A percentile compares a stretch with the other conserved stretches of the same genome.
These are phyloP conservation scores for Tromatobia lineatoria DNA, from an alignment of 2,888 invertebrate species.

Conservation along the genomic window DNA sequence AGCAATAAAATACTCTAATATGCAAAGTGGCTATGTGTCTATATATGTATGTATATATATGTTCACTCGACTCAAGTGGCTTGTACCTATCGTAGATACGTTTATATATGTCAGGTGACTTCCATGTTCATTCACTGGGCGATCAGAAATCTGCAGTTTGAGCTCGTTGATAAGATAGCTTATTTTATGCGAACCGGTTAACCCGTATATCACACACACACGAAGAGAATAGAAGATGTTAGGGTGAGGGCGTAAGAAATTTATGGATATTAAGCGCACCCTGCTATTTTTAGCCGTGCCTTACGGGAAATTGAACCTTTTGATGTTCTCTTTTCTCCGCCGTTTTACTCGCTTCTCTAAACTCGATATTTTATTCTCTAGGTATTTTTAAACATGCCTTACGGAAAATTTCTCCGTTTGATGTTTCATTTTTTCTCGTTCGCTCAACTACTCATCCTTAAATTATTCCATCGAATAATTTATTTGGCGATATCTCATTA, in stretches of 20 bases:
- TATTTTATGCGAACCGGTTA: conserved; percentile 49
- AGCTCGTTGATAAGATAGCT: conserved; percentile 14
- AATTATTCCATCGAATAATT: background rate
- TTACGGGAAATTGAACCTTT: conserved; percentile 1
- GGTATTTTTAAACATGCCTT: background rate
- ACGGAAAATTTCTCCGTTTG: conserved; percentile 7
- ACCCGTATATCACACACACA: conserved; percentile 2
- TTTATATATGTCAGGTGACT: background rate
- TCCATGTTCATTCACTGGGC: background rate
- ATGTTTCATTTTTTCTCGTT: background rate
- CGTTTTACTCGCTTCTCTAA: background rate
- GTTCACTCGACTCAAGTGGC: no score
- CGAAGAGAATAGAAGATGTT: conserved; percentile 4
- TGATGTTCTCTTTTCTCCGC: background rate
- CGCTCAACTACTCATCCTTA: background rate
- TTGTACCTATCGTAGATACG: background rate
- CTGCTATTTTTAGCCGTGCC: conserved; percentile 20
- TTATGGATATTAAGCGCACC: conserved; percentile 37
- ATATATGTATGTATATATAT: background rate
- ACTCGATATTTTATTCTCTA: conserved; percentile 5
- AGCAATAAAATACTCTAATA: conserved; percentile 3
- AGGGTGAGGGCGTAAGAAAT: conserved; percentile 12
- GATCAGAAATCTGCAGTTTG: conserved; percentile 20
- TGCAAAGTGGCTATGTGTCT: background rate
- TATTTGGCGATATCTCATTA: no score